Evolutionary conservation across 2,797 vertebrate genomes (phyloP).

Genomic region (Melanotaenia pygmaea): DNA sequence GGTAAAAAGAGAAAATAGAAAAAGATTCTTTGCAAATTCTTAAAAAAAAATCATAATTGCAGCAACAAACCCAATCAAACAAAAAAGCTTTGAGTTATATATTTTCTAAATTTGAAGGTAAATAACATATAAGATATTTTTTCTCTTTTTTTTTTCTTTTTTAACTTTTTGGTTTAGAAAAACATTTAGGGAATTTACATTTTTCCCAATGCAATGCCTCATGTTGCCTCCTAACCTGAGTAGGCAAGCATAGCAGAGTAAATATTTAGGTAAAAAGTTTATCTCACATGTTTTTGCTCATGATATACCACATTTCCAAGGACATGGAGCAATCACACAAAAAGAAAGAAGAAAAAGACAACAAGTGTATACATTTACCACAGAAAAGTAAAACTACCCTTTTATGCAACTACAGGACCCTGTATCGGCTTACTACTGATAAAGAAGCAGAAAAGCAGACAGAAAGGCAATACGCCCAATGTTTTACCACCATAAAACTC

Average conservation of each 20-base stretch:
- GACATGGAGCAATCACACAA: conserved; percentile 1
- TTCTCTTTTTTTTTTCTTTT: no score
- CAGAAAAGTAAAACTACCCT: conserved; percentile 2
- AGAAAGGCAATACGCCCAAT: conserved; percentile 43
- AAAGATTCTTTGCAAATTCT: background rate
- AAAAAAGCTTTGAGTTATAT: background rate
- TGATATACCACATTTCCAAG: background rate
- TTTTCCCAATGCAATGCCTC: no score
- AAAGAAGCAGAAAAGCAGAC: conserved; percentile 46
- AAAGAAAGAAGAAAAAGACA: conserved; percentile 10
- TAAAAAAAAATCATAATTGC: background rate
- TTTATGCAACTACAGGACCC: conserved; percentile 30
- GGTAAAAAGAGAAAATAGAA: background rate
- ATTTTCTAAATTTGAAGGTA: no score
- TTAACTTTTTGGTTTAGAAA: no score
- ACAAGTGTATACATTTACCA: conserved; percentile 5
- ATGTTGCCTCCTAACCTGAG: background rate
- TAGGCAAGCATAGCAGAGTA: no score
- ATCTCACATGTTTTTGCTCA: background rate
- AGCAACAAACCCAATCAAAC: background rate
- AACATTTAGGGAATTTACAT: no score
- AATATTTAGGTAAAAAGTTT: background rate
- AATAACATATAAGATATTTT: no score
- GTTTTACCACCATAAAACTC: conserved; percentile 69
- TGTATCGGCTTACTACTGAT: conserved; percentile 48